These are phyloP conservation scores for Ovibos moschatus DNA, from an alignment of 2,113 vertebrate species.

Conservation along the genomic window DNA sequence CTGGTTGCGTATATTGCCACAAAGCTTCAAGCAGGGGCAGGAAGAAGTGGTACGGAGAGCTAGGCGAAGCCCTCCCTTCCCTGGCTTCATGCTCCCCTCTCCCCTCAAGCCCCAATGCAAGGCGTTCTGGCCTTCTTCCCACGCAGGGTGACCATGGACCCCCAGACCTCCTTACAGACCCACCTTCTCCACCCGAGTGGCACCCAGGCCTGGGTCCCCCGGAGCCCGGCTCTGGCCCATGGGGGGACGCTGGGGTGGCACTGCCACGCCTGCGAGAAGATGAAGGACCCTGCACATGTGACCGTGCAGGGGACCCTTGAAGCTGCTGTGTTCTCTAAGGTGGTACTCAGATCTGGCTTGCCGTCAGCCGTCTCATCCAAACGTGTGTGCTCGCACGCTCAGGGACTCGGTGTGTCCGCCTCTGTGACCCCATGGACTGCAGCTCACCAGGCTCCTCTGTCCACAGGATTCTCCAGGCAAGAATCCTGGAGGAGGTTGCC, in stretches of 20 bases:
- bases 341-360: not conserved
- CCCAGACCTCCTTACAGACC: no score
- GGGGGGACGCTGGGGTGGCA: accelerated
- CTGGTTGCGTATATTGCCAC: accelerated
- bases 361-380: not conserved
- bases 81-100: not conserved
- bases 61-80: accelerated
- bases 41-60: accelerated
- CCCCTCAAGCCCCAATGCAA: not conserved
- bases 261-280: accelerated
- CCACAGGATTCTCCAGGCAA: not conserved
- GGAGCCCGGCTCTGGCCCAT: accelerated
- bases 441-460: not conserved
- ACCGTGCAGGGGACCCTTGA: accelerated
- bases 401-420: accelerated
- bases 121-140: no score
- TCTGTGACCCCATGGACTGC: not conserved
- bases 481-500: not conserved
- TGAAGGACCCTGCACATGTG: accelerated
- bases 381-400: not conserved
- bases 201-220: accelerated
- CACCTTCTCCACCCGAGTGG: accelerated
- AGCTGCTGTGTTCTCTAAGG: accelerated
- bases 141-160: accelerated
- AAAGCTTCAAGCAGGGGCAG: not conserved